Percentiles rank a stretch among this genome's conserved stretches.
phyloP scores from a whole-genome alignment of 2,797 vertebrate species.

The Odontamblyopus rebecca region DNA sequence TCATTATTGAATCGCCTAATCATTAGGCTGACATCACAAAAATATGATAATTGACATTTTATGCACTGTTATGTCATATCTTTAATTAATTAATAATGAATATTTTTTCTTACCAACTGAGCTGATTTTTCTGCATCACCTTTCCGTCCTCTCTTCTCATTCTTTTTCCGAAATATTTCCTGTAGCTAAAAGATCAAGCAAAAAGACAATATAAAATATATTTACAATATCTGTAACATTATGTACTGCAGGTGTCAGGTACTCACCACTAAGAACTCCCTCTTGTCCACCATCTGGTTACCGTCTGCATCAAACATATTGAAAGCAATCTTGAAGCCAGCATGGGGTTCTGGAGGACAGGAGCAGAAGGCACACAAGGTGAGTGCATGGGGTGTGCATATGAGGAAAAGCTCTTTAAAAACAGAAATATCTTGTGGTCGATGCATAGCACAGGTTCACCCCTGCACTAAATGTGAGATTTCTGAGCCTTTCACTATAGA shows the following conservation, averaged over 20 bases:
- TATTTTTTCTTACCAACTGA: conserved; percentile 85
- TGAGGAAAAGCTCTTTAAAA: conserved; percentile 22
- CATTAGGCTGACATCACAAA: conserved; percentile 17
- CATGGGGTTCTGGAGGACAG: conserved; percentile 89
- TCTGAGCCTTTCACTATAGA: neutral
- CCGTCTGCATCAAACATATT: conserved; percentile 99
- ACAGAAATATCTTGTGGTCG: neutral
- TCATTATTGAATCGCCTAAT: no score
- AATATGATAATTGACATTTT: neutral
- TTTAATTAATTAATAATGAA: neutral
- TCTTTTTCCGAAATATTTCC: conserved; percentile 98
- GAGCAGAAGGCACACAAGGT: conserved; percentile 54
- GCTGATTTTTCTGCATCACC: conserved; percentile 93
- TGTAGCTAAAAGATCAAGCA: conserved; percentile 81
- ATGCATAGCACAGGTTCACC: neutral
- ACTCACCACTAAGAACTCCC: conserved; percentile 98
- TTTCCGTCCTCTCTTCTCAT: conserved; percentile 90
- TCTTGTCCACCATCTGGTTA: conserved; percentile 99
- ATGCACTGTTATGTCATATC: neutral
- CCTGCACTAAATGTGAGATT: neutral
- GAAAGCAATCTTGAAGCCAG: conserved; percentile 98
- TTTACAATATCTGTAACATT: neutral
- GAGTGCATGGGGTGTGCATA: conserved; percentile 34
- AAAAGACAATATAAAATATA: neutral
- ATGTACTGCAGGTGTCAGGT: conserved; percentile 29